These are phyloP conservation scores for Aleadryas rufinucha DNA, from an alignment of 2,113 vertebrate species.

Conservation along the genomic window DNA sequence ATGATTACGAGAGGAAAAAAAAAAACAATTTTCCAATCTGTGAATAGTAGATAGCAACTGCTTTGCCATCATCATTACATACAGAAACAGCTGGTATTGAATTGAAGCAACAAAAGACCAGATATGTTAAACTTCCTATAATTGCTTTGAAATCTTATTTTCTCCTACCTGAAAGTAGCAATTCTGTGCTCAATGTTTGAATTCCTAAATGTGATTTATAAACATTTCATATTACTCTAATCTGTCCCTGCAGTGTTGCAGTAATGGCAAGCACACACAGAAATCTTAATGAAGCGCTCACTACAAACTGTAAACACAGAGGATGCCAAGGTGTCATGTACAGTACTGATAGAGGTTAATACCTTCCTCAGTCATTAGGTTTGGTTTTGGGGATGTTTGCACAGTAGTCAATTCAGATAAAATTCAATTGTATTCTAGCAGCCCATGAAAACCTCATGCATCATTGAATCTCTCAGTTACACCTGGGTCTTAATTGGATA, in stretches of 20 bases:
- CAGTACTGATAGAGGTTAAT: constrained; percentile 5
- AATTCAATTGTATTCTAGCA: background rate
- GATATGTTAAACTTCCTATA: background rate
- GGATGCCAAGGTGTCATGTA: background rate
- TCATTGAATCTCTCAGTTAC: background rate
- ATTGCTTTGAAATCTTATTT: constrained; percentile 33
- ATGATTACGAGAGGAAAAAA: background rate
- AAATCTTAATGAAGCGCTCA: constrained; percentile 37
- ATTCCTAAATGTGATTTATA: constrained; percentile 36
- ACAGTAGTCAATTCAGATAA: constrained; percentile 4
- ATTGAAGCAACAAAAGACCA: background rate
- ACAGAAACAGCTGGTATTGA: background rate
- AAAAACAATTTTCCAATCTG: background rate
- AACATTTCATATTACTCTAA: constrained; percentile 3
- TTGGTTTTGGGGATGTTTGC: constrained; percentile 3
- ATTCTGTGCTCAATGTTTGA: constrained; percentile 1
- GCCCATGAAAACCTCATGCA: background rate
- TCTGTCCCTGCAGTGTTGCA: background rate
- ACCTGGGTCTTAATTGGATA: background rate
- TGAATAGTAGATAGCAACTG: background rate
- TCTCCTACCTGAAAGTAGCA: background rate
- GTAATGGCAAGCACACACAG: background rate
- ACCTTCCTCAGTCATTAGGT: background rate
- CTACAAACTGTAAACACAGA: constrained; percentile 11
- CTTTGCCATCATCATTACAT: background rate